Evolutionary conservation across 2,113 vertebrate genomes (phyloP), one percentile per base, ranked within the genome.

Genomic region (Cephalopholis sonnerati): DNA sequence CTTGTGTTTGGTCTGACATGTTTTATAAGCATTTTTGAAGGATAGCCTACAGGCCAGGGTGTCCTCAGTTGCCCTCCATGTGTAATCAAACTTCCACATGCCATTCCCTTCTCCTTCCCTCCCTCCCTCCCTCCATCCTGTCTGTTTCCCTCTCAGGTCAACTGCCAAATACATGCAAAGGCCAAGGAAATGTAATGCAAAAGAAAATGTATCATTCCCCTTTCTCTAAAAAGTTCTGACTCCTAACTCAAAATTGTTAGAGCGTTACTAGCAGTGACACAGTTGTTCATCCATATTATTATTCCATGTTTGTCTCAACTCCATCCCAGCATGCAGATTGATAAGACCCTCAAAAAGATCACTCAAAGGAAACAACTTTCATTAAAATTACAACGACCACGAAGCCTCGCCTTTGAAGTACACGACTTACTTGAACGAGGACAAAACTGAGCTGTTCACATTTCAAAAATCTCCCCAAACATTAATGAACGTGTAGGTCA

Each of bases 401-500:
- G 7, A 70, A 81, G 20, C 54, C 16, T 51, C 1, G 32, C 25
- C 55, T 91, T 86, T 84, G 64, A 84, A 84, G 63, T 51, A 5
- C 3, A 68, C 13, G 1, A 73, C 67, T 54, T 32, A 10, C 61
- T 48, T 53, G 77, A 87, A 77, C 25, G 41, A 71, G 65, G 79
- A 87, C 83, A 81, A 90, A 88, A 73, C 55, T 46, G 53, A 76
- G 64, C 62, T 8, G 81, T 63, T 85, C 71, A 62, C 22, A 48
- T 58, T 73, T 76, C n/a, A 70, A 84, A 61, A 61, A 36, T 61
- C 76, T 66, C 65, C 46, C 62, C 9, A 20, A 82, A 85, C 64
- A 80, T 80, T 69, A 88, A 79, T 80, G 75, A 79, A 69, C 24
- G 68, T 39, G n/a, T 68, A 82, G 70, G 82, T 59, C 82, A 70